Evolutionary conservation across 2,113 vertebrate species (phyloP).

Genomic region (Myxocyprinus asiaticus): DNA sequence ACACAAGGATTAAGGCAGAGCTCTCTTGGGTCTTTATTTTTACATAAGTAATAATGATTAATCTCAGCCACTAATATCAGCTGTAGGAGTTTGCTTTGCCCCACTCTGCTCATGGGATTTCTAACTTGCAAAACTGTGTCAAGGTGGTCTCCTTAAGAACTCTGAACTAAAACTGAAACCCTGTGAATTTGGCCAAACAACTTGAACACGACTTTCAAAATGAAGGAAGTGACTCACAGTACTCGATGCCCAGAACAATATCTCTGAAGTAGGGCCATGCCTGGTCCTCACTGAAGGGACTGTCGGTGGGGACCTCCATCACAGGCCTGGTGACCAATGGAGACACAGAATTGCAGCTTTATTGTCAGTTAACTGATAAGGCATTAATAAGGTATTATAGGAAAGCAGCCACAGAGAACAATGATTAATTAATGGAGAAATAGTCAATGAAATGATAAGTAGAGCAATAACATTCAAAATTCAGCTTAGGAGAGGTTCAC

Average conservation of each 20-base stretch:
- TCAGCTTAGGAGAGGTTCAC: background rate
- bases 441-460: background rate
- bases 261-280: constrained; percentile 90
- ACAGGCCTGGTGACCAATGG: constrained; percentile 80
- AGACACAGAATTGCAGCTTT: constrained; percentile 20
- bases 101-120: background rate
- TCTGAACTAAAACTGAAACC: background rate
- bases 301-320: constrained; percentile 93
- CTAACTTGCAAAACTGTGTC: background rate
- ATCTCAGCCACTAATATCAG: background rate
- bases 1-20: constrained; percentile 1
- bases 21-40: constrained; percentile 19
- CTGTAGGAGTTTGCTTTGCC: constrained; percentile 6
- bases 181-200: background rate
- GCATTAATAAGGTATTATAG: background rate
- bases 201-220: background rate
- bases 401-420: background rate
- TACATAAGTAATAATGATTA: constrained; percentile 27
- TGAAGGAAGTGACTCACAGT: constrained; percentile 82
- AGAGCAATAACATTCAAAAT: background rate
- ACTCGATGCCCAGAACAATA: constrained; percentile 94
- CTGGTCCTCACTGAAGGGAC: constrained; percentile 87
- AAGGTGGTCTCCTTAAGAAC: constrained; percentile 2
- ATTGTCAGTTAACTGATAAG: background rate
- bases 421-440: background rate